Evolutionary conservation across 2,888 invertebrate genomes (phyloP).

Genomic region (Leucophora obtusa): DNA sequence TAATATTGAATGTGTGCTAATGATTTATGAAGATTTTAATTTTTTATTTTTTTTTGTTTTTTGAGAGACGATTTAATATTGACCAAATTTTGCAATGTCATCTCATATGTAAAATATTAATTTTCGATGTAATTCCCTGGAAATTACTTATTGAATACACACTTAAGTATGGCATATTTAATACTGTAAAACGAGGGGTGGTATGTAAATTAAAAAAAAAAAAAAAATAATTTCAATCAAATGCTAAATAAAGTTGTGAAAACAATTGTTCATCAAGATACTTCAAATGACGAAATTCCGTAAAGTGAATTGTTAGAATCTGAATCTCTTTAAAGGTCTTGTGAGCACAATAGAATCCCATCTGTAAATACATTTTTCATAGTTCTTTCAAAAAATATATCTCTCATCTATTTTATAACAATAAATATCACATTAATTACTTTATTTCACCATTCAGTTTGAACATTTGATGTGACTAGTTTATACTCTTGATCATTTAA

Average conservation of each 20-base stretch:
- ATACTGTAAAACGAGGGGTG: background rate
- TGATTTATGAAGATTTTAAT: background rate
- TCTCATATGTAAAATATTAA: background rate
- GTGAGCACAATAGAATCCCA: too few species aligned
- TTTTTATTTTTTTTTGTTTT: too few species aligned
- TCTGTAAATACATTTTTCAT: too few species aligned
- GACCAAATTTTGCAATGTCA: background rate
- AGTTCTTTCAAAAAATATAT: too few species aligned
- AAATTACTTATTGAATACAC: background rate
- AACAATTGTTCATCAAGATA: too few species aligned
- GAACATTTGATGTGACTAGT: constrained; percentile 77
- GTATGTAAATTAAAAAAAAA: background rate
- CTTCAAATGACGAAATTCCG: too few species aligned
- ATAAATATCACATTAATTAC: constrained; percentile 54
- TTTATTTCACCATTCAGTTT: constrained; percentile 63
- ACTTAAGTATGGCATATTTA: background rate
- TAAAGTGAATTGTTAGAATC: too few species aligned
- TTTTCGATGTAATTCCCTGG: background rate
- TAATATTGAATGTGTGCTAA: background rate
- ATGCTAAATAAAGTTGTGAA: too few species aligned
- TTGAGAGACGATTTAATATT: background rate
- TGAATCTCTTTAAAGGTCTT: too few species aligned
- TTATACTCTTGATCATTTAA: constrained; percentile 83
- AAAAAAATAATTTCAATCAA: too few species aligned
- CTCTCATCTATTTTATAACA: too few species aligned